Conservation (phyloP, 2,113 vertebrate species). For the Larimichthys polyactis region DNA sequence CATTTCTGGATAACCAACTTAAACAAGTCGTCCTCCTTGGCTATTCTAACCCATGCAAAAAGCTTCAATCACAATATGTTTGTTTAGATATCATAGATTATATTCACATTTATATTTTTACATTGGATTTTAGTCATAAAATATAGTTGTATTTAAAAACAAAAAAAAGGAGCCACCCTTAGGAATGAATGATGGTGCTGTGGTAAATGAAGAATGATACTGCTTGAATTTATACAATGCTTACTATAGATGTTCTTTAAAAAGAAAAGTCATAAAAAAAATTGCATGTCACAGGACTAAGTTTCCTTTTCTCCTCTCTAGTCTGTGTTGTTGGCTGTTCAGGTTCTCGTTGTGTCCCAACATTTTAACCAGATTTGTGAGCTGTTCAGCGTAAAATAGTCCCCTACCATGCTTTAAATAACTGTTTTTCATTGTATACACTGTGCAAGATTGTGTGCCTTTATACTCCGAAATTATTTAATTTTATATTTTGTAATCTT, state of each 20-base stretch:
- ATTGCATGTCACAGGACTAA: slow-evolving; percentile 87
- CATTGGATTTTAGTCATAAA: slow-evolving; percentile 82
- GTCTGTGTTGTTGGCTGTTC: slow-evolving; percentile 73
- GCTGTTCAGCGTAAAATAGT: slow-evolving; percentile 61
- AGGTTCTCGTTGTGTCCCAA: slow-evolving; percentile 56
- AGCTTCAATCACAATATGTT: slow-evolving; percentile 72
- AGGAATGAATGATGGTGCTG: slow-evolving; percentile 76
- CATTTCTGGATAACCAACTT: slow-evolving; percentile 73
- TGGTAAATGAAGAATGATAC: slow-evolving; percentile 83
- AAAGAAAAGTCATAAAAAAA: slow-evolving; percentile 51
- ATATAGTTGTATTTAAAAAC: slow-evolving; percentile 66
- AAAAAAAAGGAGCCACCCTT: slow-evolving; percentile 58
- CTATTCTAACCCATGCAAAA: slow-evolving; percentile 75
- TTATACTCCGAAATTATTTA: slow-evolving; percentile 88
- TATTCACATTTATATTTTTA: slow-evolving; percentile 86
- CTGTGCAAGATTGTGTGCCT: slow-evolving; percentile 98
- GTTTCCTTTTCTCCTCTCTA: slow-evolving; percentile 71
- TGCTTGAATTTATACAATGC: slow-evolving; percentile 80
- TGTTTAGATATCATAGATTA: slow-evolving; percentile 77
- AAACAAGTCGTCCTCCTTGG: slow-evolving; percentile 69
- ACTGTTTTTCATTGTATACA: slow-evolving; percentile 88
- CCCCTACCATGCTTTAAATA: slow-evolving; percentile 85
- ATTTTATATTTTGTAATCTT: slow-evolving; percentile 87
- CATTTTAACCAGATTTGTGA: slow-evolving; percentile 72
- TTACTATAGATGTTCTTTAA: slow-evolving; percentile 68